Evolutionary conservation across 2,888 invertebrate genomes (phyloP), one percentile per base, ranked within the genome.

Genomic region (Epirrhoe tristata): DNA sequence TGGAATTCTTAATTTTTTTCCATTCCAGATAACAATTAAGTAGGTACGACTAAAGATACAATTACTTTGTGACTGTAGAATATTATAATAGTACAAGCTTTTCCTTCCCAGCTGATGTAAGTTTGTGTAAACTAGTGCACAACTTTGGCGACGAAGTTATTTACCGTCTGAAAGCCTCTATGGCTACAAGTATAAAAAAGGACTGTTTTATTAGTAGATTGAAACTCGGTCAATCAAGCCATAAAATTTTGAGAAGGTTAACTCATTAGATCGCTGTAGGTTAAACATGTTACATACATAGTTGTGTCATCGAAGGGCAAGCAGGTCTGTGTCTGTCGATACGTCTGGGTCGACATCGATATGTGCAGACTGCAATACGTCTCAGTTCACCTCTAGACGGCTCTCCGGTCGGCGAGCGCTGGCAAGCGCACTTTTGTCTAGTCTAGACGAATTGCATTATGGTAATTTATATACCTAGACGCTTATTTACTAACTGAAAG

Each of bases 401-500:
- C 74, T 81, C 79, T 78, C 80, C 83, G 78, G 74, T 74, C 77
- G 80, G 78, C 76, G 79, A 80, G 73, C 84, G 83, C 78, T 76
- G 76, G 75, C 81, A 80, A 80, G 84, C 84, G 81, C 85, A 87
- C 87, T 86, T 24, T 83, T 79, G 86, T 84, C 88, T 85, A 83
- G 91, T 90, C 91, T 92, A 91, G 91, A 91, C 91, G 91, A 90
- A 91, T 91, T 91, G 91, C 89, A 92, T 91, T 92, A 93, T 91
- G 89, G 85, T 86, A 91, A 91, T 90, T 82, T 83, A 84, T 81
- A 81, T 79, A 82, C 82, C 82, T 86, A 87, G 84, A 82, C 82
- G 75, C 76, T 81, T 83, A 84, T 84, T 84, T 83, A 82, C 78
- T 74, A 80, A 80, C 80, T 73, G 78, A 80, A 77, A 81, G 77